Evolutionary conservation across 2,797 vertebrate genomes (phyloP), one percentile per base, ranked within the genome.

Genomic region (Fringilla coelebs): DNA sequence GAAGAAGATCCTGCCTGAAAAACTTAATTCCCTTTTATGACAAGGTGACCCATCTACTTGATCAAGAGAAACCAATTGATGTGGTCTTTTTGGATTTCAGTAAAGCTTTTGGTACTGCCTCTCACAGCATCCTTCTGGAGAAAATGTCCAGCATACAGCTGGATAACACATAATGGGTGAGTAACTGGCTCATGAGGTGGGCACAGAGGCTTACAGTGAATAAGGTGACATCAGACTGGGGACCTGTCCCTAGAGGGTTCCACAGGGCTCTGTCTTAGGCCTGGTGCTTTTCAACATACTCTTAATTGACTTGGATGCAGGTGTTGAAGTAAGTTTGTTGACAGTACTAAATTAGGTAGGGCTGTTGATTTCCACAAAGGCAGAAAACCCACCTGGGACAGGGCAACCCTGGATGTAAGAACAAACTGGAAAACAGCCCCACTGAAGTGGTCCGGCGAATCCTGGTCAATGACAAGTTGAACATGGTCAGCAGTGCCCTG

Each of bases 401-500:
- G 22, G 19, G 16, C 21, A 74, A 8, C 34, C 9, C 22, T 36
- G 34, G 7, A 11, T 68, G 19, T 43, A 13, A 10, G 4, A 48
- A 15, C 41, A 43, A 41, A 21, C 28, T 29, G 28, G 41, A 55
- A 29, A 75, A 36, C 48, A 82, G 26, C 19, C 20, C 9, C 36
- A 14, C 6, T 20, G 16, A n/a, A 49, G 10, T 22, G 13, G 8
- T 32, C 10, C 49, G 19, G 11, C 36, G 32, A 6, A 6, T 62
- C 41, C 32, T 75, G 57, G 9, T 29, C 0, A 0, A 0, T 25
- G 24, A 8, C 28, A 57, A 29, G 43, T 0, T 70, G 13, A 7
- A 43, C 20, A 3, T 4, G 7, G 4, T 2, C 22, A 49, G 32
- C 71, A 75, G 77, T 36, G 41, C 41, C 48, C 55, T 75, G 49